Percentiles rank a stretch among this genome's conserved stretches.
phyloP scores from a whole-genome alignment of 2,888 invertebrate species.

The Cerceris ruficornis region DNA sequence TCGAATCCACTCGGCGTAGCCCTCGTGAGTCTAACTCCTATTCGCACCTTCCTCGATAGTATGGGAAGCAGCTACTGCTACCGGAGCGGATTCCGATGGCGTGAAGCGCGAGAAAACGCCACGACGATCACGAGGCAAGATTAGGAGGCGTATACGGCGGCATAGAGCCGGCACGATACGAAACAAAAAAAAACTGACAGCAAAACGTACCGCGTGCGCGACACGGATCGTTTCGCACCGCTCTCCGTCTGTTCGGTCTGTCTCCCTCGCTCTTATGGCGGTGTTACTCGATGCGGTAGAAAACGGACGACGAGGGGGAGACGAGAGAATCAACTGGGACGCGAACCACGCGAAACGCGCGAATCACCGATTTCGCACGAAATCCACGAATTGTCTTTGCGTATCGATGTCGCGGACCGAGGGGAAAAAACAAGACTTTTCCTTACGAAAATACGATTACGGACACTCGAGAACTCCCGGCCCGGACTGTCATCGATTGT shows the following conservation, averaged over 20 bases:
- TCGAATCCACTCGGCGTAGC: slow-evolving; percentile 29
- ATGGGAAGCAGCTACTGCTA: slow-evolving; percentile 9
- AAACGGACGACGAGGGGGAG: slow-evolving; percentile 19
- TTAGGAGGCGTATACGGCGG: slow-evolving; percentile 12
- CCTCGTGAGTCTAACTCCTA: slow-evolving; percentile 38
- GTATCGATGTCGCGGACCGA: slow-evolving; percentile 5
- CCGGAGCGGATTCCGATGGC: slow-evolving; percentile 22
- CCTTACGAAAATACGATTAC: slow-evolving; percentile 45
- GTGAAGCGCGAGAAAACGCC: slow-evolving; percentile 34
- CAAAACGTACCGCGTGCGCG: slow-evolving; percentile 53
- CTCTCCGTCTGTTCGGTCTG: slow-evolving; percentile 16
- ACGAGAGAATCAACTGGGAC: slow-evolving; percentile 33
- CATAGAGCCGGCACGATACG: slow-evolving; percentile 42
- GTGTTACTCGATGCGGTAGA: slow-evolving; percentile 11
- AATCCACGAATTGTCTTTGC: neutral
- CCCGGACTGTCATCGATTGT: slow-evolving; percentile 69
- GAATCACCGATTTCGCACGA: neutral
- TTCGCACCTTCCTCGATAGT: slow-evolving; percentile 14
- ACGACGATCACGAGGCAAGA: slow-evolving; percentile 50
- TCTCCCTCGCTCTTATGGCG: slow-evolving; percentile 29
- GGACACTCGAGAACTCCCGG: slow-evolving; percentile 55
- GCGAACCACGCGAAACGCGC: slow-evolving; percentile 21
- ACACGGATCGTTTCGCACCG: slow-evolving; percentile 31
- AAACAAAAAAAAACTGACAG: slow-evolving; percentile 36
- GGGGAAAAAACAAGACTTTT: slow-evolving; percentile 27